A percentile compares a stretch with the other conserved stretches of the same genome.
These are phyloP conservation scores for Excalfactoria chinensis DNA, from an alignment of 2,113 vertebrate genomes.

Conservation along the genomic window DNA sequence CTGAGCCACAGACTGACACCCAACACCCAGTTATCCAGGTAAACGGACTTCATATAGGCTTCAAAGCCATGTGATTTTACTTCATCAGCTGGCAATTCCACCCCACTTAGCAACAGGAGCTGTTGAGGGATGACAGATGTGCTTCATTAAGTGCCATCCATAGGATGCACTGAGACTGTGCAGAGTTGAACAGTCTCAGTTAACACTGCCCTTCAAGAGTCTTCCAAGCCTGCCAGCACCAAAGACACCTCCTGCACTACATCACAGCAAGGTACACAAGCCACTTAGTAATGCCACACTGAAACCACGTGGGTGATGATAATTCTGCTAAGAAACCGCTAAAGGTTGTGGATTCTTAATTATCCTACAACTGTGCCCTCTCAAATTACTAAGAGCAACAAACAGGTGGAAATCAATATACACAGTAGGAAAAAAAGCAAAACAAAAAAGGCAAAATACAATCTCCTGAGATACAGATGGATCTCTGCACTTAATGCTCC, in stretches of 20 bases:
- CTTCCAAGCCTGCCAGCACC: not conserved
- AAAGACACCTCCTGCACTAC: not conserved
- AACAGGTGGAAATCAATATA: not conserved
- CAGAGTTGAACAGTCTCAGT: rapidly evolving
- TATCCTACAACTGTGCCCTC: not conserved
- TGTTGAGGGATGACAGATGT: not conserved
- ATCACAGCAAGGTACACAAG: not conserved
- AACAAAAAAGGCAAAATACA: not conserved
- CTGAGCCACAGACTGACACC: conserved; percentile 37
- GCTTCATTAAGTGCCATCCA: rapidly evolving
- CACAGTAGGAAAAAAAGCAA: not conserved
- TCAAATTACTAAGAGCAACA: not conserved
- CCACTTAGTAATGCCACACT: not conserved
- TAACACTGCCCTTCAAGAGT: not conserved
- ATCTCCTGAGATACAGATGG: not conserved
- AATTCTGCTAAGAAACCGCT: not conserved
- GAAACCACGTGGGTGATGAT: not conserved
- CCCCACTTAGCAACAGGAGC: not conserved
- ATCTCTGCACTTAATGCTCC: not conserved
- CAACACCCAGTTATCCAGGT: not conserved
- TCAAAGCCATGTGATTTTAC: not conserved
- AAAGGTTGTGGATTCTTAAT: not conserved
- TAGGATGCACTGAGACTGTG: not conserved
- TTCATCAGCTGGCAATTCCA: not conserved
- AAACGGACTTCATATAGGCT: not conserved